These are phyloP conservation scores for Labeo rohita DNA, from an alignment of 2,113 vertebrate genomes.

Conservation along the genomic window DNA sequence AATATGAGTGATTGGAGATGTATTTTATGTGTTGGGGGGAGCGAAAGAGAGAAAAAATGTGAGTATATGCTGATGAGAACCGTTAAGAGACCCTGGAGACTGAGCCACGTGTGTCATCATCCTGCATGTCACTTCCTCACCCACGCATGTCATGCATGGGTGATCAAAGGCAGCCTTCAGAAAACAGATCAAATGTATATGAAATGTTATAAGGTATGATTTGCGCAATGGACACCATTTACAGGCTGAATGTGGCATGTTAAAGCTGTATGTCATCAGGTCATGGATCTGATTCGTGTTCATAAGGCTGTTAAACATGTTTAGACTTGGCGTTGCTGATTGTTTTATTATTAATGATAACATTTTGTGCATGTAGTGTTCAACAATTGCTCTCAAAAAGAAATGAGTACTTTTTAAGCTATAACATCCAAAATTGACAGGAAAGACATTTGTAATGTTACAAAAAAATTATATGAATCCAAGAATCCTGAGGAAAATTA, in stretches of 20 bases:
- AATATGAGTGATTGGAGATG: slow-evolving; percentile 34
- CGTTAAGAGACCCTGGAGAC: slow-evolving; percentile 18
- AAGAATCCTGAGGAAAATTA: not conserved
- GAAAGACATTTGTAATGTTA: not conserved
- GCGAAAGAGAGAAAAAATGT: not conserved
- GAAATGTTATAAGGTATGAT: not conserved
- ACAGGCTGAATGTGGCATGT: not conserved
- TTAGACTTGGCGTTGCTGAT: not conserved
- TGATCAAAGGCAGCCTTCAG: slow-evolving; percentile 1
- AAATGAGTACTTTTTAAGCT: not conserved
- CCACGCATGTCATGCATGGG: slow-evolving; percentile 8
- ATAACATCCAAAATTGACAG: too few species aligned
- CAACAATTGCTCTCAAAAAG: not conserved
- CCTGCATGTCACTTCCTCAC: slow-evolving; percentile 7
- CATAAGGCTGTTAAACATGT: not conserved
- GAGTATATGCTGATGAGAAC: slow-evolving; percentile 25
- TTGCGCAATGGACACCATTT: not conserved
- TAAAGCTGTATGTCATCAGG: slow-evolving; percentile 34
- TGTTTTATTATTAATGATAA: not conserved
- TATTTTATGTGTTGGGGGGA: slow-evolving; percentile 20
- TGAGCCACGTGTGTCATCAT: slow-evolving; percentile 25
- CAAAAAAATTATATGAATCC: not conserved
- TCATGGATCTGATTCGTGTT: not conserved
- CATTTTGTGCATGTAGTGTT: not conserved
- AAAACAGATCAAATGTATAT: not conserved